Evolutionary conservation across 2,797 vertebrate species (phyloP), one percentile per base, ranked within the genome.

Genomic region (Fistularia tabacaria): DNA sequence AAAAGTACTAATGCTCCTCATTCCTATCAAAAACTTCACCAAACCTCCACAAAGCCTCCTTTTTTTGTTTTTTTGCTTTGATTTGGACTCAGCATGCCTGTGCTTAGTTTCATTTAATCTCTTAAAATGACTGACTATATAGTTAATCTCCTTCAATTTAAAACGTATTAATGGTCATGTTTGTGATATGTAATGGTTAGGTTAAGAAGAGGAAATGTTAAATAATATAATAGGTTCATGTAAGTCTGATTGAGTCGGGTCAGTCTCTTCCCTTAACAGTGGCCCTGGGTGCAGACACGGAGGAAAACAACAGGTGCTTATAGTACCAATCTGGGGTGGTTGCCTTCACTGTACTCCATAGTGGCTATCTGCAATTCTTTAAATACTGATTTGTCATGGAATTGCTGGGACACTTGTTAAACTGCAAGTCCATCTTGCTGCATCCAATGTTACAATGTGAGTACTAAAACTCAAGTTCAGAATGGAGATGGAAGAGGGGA

Each of bases 331-430:
- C 25, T 25, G 25, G 5, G 48, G 69, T 69, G 42, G 60, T 59
- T 61, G 64, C 59, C 58, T 77, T 73, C 79, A 65, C 64, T 81
- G 85, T 83, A 85, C 73, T 82, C 81, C 59, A 79, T 6, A 42
- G 41, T 42, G 10, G 43, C 43, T 45, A 13, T 10, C 7, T 45
- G 43, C 43, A 45, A 45, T 45, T 74, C 81, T 78, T 87, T 68
- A 79, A 64, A 75, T 86, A 90, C 86, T 85, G 85, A 88, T 89
- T 78, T 77, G 70, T 65, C 48, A 25, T 44, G 40, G 83, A 79
- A 78, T 39, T 49, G 43, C 47, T 7, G 62, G 82, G 80, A 84
- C 86, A 73, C 62, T 44, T 59, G 56, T 83, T 77, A 74, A 85
- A 76, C 63, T 80, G 69, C 59, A 43, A 62, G 62, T 73, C 67